Conservation (phyloP, 2,113 vertebrate genomes). For the Pagrus major region DNA sequence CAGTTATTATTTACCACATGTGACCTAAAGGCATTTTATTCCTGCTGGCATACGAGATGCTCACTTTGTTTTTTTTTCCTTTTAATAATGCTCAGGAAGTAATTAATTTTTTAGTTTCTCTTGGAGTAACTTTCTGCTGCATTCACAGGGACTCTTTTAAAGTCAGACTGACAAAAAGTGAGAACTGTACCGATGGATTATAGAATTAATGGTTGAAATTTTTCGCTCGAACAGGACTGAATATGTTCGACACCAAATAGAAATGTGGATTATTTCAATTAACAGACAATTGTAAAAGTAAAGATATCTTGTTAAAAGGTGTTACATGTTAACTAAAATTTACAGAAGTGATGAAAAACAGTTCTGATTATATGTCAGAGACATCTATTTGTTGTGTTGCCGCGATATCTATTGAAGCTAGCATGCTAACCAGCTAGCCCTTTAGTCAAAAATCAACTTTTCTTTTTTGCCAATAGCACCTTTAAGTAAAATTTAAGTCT, state of each 20-base stretch:
- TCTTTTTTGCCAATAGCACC: no score
- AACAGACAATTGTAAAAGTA: not conserved
- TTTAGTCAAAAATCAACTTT: no score
- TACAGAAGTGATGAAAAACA: no score
- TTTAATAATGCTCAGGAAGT: slow-evolving; percentile 20
- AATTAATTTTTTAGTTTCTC: slow-evolving; percentile 3
- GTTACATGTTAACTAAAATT: no score
- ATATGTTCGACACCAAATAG: not conserved
- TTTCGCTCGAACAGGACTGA: not conserved
- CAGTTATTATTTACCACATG: slow-evolving; percentile 66
- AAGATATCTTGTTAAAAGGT: no score
- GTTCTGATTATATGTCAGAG: no score
- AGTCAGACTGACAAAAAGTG: not conserved
- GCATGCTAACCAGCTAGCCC: no score
- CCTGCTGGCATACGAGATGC: slow-evolving; percentile 14
- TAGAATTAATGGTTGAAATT: not conserved
- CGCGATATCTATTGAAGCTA: no score
- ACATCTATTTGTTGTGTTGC: no score
- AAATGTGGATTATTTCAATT: not conserved
- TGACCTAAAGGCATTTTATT: slow-evolving; percentile 62
- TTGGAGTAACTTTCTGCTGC: not conserved
- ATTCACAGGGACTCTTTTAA: not conserved
- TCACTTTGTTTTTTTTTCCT: not conserved
- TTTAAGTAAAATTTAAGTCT: no score
- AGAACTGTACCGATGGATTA: not conserved